A percentile compares a stretch with the other conserved stretches of the same genome.
These are phyloP conservation scores for Drosophila pandora DNA, from an alignment of 1,140 invertebrate species.

Conservation along the genomic window DNA sequence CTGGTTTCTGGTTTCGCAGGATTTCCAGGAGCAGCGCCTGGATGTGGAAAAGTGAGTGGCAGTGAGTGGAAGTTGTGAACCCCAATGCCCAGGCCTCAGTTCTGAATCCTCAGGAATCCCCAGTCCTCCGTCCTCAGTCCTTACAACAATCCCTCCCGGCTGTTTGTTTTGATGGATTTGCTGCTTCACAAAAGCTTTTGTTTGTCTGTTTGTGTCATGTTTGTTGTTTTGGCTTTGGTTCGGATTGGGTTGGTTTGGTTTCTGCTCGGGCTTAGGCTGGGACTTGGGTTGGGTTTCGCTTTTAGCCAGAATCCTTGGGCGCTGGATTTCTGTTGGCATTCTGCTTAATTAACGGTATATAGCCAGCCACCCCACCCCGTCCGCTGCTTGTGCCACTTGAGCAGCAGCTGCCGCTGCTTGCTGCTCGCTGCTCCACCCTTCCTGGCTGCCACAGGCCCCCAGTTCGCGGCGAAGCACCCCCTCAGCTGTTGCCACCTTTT, in stretches of 20 bases:
- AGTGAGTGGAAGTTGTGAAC: constrained; percentile 26
- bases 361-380: constrained; percentile 15
- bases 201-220: constrained; percentile 77
- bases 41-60: constrained; percentile 18
- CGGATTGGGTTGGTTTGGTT: constrained; percentile 47
- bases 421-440: constrained; percentile 29
- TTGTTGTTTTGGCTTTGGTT: constrained; percentile 53
- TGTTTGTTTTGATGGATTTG: constrained; percentile 83
- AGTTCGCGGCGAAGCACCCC: background rate
- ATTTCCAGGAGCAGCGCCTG: constrained; percentile 33
- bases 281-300: constrained; percentile 24
- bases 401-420: constrained; percentile 35
- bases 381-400: constrained; percentile 60
- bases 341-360: constrained; percentile 81
- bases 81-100: constrained; percentile 31
- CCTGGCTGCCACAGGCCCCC: background rate
- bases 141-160: constrained; percentile 58
- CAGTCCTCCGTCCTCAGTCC: constrained; percentile 55
- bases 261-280: constrained; percentile 24
- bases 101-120: constrained; percentile 22
- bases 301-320: constrained; percentile 28
- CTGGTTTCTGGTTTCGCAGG: constrained; percentile 51
- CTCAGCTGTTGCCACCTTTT: constrained; percentile 75
- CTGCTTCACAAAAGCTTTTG: constrained; percentile 70
- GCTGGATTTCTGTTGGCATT: constrained; percentile 47